Conservation (phyloP, 2,113 vertebrate genomes). For the Solea senegalensis region DNA sequence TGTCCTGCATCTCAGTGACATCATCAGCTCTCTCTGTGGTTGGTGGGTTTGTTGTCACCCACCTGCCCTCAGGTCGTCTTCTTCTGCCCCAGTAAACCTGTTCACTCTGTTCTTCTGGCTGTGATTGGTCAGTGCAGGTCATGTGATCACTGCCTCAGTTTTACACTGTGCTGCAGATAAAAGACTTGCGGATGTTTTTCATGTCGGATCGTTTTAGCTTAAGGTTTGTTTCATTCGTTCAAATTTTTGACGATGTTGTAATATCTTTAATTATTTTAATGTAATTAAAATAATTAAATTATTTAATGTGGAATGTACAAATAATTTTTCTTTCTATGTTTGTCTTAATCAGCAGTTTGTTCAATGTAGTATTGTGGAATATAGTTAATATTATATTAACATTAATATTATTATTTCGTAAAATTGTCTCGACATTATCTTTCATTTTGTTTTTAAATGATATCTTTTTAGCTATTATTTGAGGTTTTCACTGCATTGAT, state of each 20-base stretch:
- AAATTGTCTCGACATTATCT: no score
- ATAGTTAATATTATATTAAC: neutral
- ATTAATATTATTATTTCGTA: neutral
- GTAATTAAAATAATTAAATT: no score
- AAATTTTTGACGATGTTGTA: neutral
- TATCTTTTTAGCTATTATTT: no score
- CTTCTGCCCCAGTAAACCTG: conserved; percentile 72
- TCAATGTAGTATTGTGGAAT: neutral
- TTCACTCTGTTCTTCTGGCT: conserved; percentile 16
- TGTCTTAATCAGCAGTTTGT: neutral
- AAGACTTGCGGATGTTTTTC: conserved; percentile 11
- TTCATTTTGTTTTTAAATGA: no score
- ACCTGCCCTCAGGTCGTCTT: conserved; percentile 50
- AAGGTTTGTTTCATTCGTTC: neutral
- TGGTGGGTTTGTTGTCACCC: conserved; percentile 13
- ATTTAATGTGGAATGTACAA: no score
- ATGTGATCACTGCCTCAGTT: conserved; percentile 27
- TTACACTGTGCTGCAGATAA: conserved; percentile 50
- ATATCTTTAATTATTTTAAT: no score
- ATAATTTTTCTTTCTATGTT: neutral
- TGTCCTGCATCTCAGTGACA: neutral
- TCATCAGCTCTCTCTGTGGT: conserved; percentile 31
- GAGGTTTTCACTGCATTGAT: no score
- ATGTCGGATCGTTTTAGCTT: no score
- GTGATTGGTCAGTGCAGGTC: conserved; percentile 58